Base-by-base conservation (phyloP, 2,888 invertebrate genomes). In the Drosophila cyrtoloma region DNA sequence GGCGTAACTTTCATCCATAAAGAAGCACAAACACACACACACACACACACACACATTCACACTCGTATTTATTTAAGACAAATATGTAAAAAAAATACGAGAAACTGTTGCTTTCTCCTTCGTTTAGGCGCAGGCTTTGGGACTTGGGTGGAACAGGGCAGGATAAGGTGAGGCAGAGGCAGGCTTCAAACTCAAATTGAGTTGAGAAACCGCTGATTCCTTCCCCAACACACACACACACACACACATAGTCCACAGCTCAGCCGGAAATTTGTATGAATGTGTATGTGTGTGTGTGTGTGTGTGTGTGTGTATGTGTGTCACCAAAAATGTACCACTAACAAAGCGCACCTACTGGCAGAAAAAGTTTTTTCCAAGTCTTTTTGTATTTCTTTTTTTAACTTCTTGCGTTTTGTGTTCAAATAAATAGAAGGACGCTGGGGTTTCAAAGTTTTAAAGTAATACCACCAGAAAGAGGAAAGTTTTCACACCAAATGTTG, bases 401-500 rank as follows among this genome's bases (percentile, higher is more conserved):
- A 12, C 57, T 71, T 58, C 42, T 62, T 63, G 67, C 71, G 69
- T 73, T 67, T 76, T 57, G 55, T 73, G 67, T 71, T 64, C 63
- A 79, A 77, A 73, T 76, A 68, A 80, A 82, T 82, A 72, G 74
- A 71, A 74, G 75, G 63, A 83, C 79, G 73, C 56, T 79, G 64
- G 79, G 79, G 82, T 57, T 56, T 65, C 50, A 68, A 86, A 82
- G 77, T 86, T 86, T 88, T 70, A 73, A 84, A 85, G 84, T 86
- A 86, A 82, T 74, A 72, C 68, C 65, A 53, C 65, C 65, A 53
- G 77, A 78, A 83, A 67, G 60, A 74, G 56, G 65, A 88, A 86
- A 88, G 74, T 86, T 84, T 86, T 88, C 75, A 80, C 88, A 80
- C 84, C 85, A 86, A 86, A 88, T 86, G 85, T 86, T 86, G 88